A percentile compares a stretch with the other conserved stretches of the same genome.
Evolutionary conservation across 1,140 invertebrate genomes (phyloP).

Genomic region (Drosophila takahashii): DNA sequence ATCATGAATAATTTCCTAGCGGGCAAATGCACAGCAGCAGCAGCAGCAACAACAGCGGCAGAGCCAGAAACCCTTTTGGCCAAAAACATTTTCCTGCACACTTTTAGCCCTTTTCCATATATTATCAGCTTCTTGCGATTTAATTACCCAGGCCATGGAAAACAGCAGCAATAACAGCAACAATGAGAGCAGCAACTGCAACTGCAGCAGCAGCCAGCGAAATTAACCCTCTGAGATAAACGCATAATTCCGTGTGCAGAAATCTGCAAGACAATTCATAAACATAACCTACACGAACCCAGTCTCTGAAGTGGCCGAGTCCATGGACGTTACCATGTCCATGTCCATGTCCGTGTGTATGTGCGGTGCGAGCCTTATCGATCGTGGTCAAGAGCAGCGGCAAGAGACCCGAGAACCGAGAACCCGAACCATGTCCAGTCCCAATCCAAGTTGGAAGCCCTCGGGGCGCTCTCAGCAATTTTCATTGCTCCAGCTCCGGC

Average conservation of each 20-base stretch:
- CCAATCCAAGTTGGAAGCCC: constrained; percentile 71
- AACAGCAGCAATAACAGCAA: constrained; percentile 43
- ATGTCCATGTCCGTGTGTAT: background rate
- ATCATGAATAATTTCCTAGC: constrained; percentile 82
- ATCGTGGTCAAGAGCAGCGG: constrained; percentile 75
- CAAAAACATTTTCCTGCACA: constrained; percentile 49
- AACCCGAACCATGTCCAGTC: constrained; percentile 64
- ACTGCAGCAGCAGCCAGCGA: constrained; percentile 21
- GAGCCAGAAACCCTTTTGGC: constrained; percentile 60
- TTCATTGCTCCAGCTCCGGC: constrained; percentile 59
- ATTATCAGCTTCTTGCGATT: constrained; percentile 76
- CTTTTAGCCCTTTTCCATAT: constrained; percentile 46
- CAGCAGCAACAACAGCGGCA: constrained; percentile 2
- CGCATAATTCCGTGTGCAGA: constrained; percentile 69
- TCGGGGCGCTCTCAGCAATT: constrained; percentile 83
- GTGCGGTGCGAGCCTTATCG: constrained; percentile 67
- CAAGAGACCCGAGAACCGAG: constrained; percentile 55
- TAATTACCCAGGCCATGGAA: constrained; percentile 73
- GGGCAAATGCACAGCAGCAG: constrained; percentile 62
- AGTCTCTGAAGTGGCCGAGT: constrained; percentile 2
- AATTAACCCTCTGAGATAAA: constrained; percentile 78
- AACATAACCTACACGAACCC: constrained; percentile 55
- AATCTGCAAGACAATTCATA: constrained; percentile 74
- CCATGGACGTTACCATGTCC: no score
- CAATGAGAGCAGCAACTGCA: constrained; percentile 9